Conservation (phyloP, 2,113 vertebrate species). For the Raja brachyura region DNA sequence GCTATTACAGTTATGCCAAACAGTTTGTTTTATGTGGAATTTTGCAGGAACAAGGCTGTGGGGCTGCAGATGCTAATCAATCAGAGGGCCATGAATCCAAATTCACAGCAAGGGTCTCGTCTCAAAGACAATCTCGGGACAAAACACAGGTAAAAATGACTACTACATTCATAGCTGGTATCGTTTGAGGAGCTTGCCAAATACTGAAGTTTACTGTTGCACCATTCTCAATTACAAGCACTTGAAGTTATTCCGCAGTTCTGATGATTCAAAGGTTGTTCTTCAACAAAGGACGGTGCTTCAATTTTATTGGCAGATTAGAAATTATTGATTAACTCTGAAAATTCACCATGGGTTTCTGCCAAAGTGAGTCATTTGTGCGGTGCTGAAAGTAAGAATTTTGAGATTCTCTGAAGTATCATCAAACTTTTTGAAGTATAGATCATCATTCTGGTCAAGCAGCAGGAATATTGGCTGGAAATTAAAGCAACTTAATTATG, state of each 20-base stretch:
- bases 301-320: neutral
- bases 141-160: slow-evolving; percentile 71
- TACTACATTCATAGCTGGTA: neutral
- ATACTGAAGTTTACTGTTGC: too few relatives aligned
- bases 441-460: neutral
- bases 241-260: neutral
- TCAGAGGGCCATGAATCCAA: slow-evolving; percentile 85
- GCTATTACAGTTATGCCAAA: neutral
- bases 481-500: neutral
- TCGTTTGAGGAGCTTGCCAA: neutral
- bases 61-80: slow-evolving; percentile 82
- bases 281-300: neutral
- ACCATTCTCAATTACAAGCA: neutral
- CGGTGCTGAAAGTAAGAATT: neutral
- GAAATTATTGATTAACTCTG: neutral
- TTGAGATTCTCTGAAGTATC: neutral
- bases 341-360: neutral
- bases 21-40: neutral
- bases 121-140: slow-evolving; percentile 66
- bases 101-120: slow-evolving; percentile 68
- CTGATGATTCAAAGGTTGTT: neutral
- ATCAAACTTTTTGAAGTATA: neutral
- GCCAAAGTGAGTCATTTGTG: neutral
- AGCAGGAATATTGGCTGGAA: neutral
- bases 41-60: slow-evolving; percentile 75